Evolutionary conservation across 2,113 vertebrate species (phyloP), one percentile per base, ranked within the genome.

Genomic region (Nipponia nippon): DNA sequence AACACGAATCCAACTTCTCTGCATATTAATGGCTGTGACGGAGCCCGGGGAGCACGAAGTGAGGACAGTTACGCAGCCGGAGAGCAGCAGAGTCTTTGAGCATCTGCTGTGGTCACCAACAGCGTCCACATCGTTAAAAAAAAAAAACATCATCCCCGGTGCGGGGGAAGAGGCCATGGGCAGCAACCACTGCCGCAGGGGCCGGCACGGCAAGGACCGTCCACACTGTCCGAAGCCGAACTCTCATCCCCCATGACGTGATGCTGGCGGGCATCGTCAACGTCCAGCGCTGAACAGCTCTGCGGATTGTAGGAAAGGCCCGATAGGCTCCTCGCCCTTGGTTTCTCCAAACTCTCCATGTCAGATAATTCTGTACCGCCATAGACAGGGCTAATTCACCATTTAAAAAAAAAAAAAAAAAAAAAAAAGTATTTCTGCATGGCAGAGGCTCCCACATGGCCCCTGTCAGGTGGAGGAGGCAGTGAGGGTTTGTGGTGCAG

Each of bases 41-140:
- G 73, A 44, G 87, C 87, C 13, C 0, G 0, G 44, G 71, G 62
- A 83, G 56, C 47, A 14, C 13, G 2, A 36, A 3, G 53, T 0
- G 44, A 85, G 90, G 73, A 84, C 72, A 56, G 71, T 17, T 15
- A 20, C n/a, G 44, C 72, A 14, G 56, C 6, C 2, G 0, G 75
- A 38, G 30, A 62, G 58, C 79, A 47, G 91, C 63, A 49, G 18
- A 36, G 66, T 17, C 50, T 29, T 30, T 0, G 6, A 79, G 84
- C 59, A 44, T 58, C 69, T 61, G 38, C 88, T 58, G 69, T 8
- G 70, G 40, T 73, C 47, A 36, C 80, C 91, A 38, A 9, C 23
- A 4, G 21, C 6, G 0, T 32, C 59, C 55, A 1, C 3, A 2
- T 27, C 0, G 0, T 62, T 3, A 4, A 11, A n/a, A n/a, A n/a